phyloP scores from a whole-genome alignment of 1,140 invertebrate species.

The Choristoneura fumiferana region DNA sequence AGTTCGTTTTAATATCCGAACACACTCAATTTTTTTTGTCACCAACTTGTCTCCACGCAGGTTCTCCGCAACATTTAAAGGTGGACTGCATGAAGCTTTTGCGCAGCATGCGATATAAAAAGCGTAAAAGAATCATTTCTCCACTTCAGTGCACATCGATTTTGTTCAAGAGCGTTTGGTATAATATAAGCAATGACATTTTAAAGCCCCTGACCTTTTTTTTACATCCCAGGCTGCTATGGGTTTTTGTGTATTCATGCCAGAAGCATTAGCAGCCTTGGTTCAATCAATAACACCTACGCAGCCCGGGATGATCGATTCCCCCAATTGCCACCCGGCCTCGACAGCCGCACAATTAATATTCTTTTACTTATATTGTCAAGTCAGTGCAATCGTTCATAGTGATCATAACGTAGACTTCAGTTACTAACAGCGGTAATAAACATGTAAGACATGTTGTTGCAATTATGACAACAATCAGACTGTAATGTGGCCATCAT shows the following conservation, averaged over 20 bases:
- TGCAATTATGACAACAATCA: background rate
- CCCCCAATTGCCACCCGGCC: slow-evolving; percentile 19
- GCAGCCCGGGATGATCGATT: slow-evolving; percentile 30
- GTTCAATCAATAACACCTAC: slow-evolving; percentile 19
- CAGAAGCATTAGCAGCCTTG: slow-evolving; percentile 6
- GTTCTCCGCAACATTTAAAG: too few relatives aligned
- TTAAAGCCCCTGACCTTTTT: slow-evolving; percentile 14
- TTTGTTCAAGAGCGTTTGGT: background rate
- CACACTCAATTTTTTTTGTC: too few relatives aligned
- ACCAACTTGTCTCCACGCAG: too few relatives aligned
- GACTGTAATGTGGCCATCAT: slow-evolving; percentile 26
- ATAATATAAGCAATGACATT: background rate
- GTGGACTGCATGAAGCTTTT: too few relatives aligned
- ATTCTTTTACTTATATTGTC: background rate
- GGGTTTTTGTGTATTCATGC: background rate
- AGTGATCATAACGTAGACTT: too few relatives aligned
- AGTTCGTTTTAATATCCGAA: too few relatives aligned
- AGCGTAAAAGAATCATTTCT: too few relatives aligned
- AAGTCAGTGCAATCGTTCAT: too few relatives aligned
- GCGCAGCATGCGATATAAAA: too few relatives aligned
- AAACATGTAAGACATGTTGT: too few relatives aligned
- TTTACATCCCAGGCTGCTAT: slow-evolving; percentile 1
- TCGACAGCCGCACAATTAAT: background rate
- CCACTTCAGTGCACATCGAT: too few relatives aligned
- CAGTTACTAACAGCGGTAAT: too few relatives aligned